Base-by-base conservation (phyloP, 2,888 invertebrate genomes). In the Philereme transversata region DNA sequence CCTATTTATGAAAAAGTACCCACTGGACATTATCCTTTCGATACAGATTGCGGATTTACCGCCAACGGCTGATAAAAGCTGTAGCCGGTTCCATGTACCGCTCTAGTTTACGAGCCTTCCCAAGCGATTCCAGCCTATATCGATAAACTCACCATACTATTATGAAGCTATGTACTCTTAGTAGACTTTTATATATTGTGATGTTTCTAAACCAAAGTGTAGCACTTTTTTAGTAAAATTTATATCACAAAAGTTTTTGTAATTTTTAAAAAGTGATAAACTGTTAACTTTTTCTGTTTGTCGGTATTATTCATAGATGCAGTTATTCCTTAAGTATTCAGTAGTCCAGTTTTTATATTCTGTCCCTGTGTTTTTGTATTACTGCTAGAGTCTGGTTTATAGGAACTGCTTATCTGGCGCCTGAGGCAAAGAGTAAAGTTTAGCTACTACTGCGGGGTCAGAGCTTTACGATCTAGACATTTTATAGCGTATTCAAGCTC, bases 51-150 rank as follows among this genome's bases (percentile, higher is more conserved):
- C 43, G 63, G 67, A 69, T 73, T 72, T 69, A 71, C 55, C 67
- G 57, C 60, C 53, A 10, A 65, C 69, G 69, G 62, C 62, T 67
- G 74, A 65, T 77, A 77, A 80, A 74, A 81, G 75, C 72, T 11
- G 68, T 22, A 2, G 22, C 22, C 22, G 22, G 22, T 70, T 35
- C 60, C 76, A 65, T 79, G 79, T 82, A 66, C 50, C 58, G 60
- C 46, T 64, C n/a, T 67, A 62, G 45, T 74, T 77, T 75, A 76
- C 67, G 76, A 68, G 40, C 22, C 62, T 68, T 45, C 11, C 63
- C 41, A 52, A 35, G 44, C 45, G 51, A 34, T 9, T 41, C 22
- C 36, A 43, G 43, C 34, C 38, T n/a, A 38, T 52, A 48, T 35
- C 44, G 44, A 46, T 60, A 35, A 48, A 46, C 36, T 41, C 51